phyloP scores from a whole-genome alignment of 2,888 invertebrate species.

The Laspeyria flexula region DNA sequence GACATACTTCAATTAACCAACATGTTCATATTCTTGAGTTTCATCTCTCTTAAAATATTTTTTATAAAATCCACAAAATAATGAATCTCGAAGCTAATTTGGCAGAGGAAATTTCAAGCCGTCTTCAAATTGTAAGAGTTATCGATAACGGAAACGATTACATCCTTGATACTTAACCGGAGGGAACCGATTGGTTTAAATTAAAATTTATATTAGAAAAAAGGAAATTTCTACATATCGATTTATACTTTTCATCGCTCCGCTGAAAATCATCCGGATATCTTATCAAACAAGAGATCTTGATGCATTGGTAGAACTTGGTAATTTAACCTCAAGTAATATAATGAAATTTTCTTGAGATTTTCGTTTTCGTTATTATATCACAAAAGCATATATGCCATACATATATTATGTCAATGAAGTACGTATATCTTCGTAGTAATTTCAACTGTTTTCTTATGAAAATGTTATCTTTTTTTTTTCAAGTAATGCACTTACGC shows the following conservation, averaged over 20 bases:
- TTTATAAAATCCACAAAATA: too few species aligned
- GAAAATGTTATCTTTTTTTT: too few species aligned
- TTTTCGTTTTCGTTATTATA: background rate
- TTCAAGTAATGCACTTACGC: too few species aligned
- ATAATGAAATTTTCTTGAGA: background rate
- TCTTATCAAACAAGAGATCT: slow-evolving; percentile 7
- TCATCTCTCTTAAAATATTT: too few species aligned
- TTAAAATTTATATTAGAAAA: slow-evolving; percentile 28
- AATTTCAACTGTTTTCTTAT: too few species aligned
- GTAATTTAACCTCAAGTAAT: background rate
- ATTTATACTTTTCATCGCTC: slow-evolving; percentile 4
- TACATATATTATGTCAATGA: too few species aligned
- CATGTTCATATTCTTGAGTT: too few species aligned
- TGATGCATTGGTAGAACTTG: slow-evolving; percentile 7
- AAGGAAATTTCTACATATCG: slow-evolving; percentile 12
- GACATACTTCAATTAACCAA: too few species aligned
- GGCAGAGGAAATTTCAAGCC: slow-evolving; percentile 12
- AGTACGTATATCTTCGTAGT: too few species aligned
- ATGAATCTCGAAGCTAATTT: slow-evolving; percentile 6
- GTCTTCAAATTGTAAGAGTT: slow-evolving; percentile 25
- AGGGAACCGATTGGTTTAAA: slow-evolving; percentile 27
- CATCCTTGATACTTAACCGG: slow-evolving; percentile 22
- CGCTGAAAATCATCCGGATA: slow-evolving; percentile 7
- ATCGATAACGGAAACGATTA: slow-evolving; percentile 44
- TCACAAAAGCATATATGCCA: too few species aligned